phyloP scores from a whole-genome alignment of 2,113 vertebrate genomes.

The Muscicapa adusta region DNA sequence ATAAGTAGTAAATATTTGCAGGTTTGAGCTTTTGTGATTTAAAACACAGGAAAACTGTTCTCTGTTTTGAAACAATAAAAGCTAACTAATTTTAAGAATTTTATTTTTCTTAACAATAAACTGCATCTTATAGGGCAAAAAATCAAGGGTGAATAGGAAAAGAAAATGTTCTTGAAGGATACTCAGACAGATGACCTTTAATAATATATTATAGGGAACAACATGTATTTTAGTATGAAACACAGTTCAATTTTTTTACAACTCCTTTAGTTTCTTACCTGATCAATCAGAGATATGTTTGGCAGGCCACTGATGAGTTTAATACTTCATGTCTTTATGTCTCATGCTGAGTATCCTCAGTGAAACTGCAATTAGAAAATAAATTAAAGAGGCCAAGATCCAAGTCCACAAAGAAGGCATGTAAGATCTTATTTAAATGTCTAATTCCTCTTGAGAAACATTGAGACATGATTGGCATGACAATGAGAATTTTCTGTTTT shows the following conservation, averaged over 20 bases:
- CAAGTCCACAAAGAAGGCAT: background rate
- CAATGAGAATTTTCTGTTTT: background rate
- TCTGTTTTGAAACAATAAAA: background rate
- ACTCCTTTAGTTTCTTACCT: background rate
- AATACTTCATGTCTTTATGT: background rate
- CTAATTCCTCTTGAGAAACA: background rate
- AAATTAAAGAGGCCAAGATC: background rate
- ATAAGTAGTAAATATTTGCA: background rate
- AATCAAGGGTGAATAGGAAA: accelerated
- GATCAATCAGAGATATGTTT: background rate
- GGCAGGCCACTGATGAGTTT: background rate
- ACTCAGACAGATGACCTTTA: background rate
- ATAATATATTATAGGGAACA: background rate
- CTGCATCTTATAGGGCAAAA: accelerated
- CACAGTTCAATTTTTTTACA: background rate
- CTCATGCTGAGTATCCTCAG: background rate
- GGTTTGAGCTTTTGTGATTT: background rate
- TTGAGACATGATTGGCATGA: background rate
- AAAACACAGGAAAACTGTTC: background rate
- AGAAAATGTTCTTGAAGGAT: background rate
- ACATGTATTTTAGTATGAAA: background rate
- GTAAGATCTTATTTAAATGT: background rate
- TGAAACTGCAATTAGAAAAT: slow-evolving; percentile 7
- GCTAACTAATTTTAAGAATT: background rate
- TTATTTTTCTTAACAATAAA: background rate